Base-by-base conservation (phyloP, 2,888 invertebrate species). In the Drosophila hamatofila region DNA sequence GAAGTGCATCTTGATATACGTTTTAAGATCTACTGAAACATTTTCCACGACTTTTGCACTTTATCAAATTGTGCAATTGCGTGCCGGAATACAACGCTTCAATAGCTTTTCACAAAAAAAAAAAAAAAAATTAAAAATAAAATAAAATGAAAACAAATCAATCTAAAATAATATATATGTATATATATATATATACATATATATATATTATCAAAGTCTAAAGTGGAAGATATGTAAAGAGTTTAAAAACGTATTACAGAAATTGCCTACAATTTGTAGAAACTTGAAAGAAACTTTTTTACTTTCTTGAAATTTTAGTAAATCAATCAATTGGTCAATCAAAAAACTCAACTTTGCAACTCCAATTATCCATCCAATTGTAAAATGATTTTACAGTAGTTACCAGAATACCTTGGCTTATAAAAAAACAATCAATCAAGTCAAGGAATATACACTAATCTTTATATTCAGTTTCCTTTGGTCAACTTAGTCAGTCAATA, bases 51-150 rank as follows among this genome's bases (percentile, higher is more conserved):
- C 57, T 41, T 63, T 75, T 33, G 66, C 51, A 49, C 46, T 46
- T 62, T 66, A 55, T 60, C 42, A 63, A 72, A 48, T 46, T 48
- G 44, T 25, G 23, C 23, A 46, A 25, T 68, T 75, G 85, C 85
- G 76, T 86, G 85, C 42, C 7, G 7, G 39, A 6, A 35, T 49
- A 59, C 49, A 58, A 60, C 67, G 84, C 86, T 58, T 83, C 67
- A 75, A 61, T 83, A 78, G 59, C 6, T 70, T 72, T 71, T 41
- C 25, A 41, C 56, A 70, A 80, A 78, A 60, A 66, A 73, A 80
- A 78, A 60, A 68, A 76, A 66, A 73, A 80, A 78, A 60, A 68
- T 74, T 65, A 76, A 74, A 46, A 69, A 75, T 54, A 63, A 72
- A 74, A 49, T 48, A 16, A 44, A 44, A 71, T 73, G 33, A 49